Conservation (phyloP, 2,113 vertebrate species). For the Salvelinus alpinus region DNA sequence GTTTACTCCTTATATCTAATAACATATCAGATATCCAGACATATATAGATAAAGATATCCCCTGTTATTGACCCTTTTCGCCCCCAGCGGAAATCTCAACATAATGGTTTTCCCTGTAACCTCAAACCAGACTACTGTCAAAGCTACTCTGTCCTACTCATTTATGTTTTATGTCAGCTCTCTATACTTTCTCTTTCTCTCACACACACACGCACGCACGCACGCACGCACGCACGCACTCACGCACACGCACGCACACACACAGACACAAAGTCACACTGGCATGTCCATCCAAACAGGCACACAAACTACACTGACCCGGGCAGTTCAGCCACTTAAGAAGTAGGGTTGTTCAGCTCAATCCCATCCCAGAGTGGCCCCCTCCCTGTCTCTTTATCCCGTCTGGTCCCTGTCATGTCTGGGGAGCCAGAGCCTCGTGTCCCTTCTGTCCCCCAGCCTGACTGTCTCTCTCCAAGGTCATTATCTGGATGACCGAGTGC, state of each 20-base stretch:
- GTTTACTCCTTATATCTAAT: too few relatives aligned
- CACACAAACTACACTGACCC: conserved; percentile 1
- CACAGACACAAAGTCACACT: neutral
- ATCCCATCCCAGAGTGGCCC: conserved; percentile 24
- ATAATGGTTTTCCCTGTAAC: too few relatives aligned
- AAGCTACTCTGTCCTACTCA: neutral
- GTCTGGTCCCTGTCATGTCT: conserved; percentile 52
- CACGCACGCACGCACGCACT: neutral
- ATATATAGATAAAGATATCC: too few relatives aligned
- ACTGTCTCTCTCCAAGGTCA: conserved; percentile 58
- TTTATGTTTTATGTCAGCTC: too few relatives aligned
- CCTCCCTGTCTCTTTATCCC: conserved; percentile 44
- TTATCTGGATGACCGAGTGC: conserved; percentile 65
- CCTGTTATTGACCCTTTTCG: too few relatives aligned
- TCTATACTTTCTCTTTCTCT: too few relatives aligned
- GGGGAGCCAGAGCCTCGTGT: neutral
- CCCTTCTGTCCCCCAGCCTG: conserved; percentile 35
- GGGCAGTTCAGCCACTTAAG: neutral
- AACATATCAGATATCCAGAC: too few relatives aligned
- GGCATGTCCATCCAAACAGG: neutral
- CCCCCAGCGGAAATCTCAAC: too few relatives aligned
- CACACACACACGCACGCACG: neutral
- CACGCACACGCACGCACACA: neutral
- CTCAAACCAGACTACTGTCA: neutral
- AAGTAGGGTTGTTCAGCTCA: conserved; percentile 13